Evolutionary conservation across 1,140 invertebrate species (phyloP), one percentile per base, ranked within the genome.

Genomic region (Drosophila sucinea): DNA sequence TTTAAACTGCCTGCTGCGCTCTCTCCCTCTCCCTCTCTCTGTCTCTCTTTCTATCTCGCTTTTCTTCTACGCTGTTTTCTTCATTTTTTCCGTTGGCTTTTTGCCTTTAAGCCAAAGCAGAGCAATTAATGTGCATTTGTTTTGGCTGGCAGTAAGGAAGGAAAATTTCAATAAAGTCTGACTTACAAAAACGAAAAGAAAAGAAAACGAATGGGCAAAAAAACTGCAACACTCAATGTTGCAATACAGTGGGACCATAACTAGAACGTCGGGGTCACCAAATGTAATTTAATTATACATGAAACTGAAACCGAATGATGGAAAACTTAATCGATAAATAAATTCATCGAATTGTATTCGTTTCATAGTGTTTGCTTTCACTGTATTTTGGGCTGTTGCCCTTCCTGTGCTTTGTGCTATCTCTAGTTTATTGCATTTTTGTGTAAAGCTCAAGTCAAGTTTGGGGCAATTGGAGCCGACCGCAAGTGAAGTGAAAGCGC

Each of bases 121-220:
- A 25, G 55, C 65, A 76, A 76, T 76, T 76, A 76, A 76, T 76
- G 72, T 68, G 54, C 72, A 69, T 79, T 79, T 79, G 75, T 68
- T 51, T 51, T 51, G 23, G 44, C 30, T 66, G 68, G 27, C 69
- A 63, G 60, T 47, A 47, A 8, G 38, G 44, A 47, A 8, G 38
- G 44, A 51, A 64, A 66, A 63, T 72, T 75, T 67, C 51, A 67
- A 75, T 66, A 66, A 75, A 70, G 17, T 23, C 25, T 29, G 27
- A 54, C 58, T 30, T 25, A 30, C 1, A 51, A 51, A 51, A 27
- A 27, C 8, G 2, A 27, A 25, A 47, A 7, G 27, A 51, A 47
- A 47, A 47, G 2, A 47, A 47, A 25, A 47, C 1, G n/a, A 17
- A n/a, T 6, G 17, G 41, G 5, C 41, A 4, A 23, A 44, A 17